phyloP scores from a whole-genome alignment of 1,140 invertebrate genomes.

The Drosophila tristis region DNA sequence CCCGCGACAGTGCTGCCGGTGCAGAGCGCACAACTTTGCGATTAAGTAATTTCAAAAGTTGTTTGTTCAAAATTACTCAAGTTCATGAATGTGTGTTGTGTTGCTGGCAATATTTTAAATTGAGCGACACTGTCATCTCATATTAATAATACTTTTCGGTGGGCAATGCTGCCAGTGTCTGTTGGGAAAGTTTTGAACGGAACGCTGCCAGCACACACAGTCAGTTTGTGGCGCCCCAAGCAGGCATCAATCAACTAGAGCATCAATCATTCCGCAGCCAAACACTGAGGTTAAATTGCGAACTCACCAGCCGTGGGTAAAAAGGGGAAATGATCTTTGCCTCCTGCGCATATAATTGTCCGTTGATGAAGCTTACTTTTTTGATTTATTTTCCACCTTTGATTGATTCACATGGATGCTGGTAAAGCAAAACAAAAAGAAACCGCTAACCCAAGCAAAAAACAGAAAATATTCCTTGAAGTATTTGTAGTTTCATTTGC shows the following conservation, averaged over 20 bases:
- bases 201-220: no score
- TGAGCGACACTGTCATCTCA: slow-evolving; percentile 55
- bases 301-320: slow-evolving; percentile 9
- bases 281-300: background rate
- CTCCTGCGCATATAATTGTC: no score
- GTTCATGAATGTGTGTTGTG: slow-evolving; percentile 40
- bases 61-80: slow-evolving; percentile 61
- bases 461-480: no score
- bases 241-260: slow-evolving; percentile 62
- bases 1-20: slow-evolving; percentile 46
- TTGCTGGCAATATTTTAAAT: slow-evolving; percentile 65
- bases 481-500: no score
- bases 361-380: no score
- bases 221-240: slow-evolving; percentile 33
- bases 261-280: slow-evolving; percentile 57
- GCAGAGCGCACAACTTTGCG: slow-evolving; percentile 56
- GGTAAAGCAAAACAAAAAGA: no score
- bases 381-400: no score
- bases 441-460: no score
- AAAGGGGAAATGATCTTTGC: slow-evolving; percentile 29
- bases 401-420: no score
- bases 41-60: slow-evolving; percentile 77
- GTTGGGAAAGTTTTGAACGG: slow-evolving; percentile 56
- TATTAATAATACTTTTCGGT: slow-evolving; percentile 61
- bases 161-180: slow-evolving; percentile 8